Percentiles rank a stretch among this genome's conserved stretches.
phyloP scores from a whole-genome alignment of 1,140 invertebrate species.

The Musca domestica region DNA sequence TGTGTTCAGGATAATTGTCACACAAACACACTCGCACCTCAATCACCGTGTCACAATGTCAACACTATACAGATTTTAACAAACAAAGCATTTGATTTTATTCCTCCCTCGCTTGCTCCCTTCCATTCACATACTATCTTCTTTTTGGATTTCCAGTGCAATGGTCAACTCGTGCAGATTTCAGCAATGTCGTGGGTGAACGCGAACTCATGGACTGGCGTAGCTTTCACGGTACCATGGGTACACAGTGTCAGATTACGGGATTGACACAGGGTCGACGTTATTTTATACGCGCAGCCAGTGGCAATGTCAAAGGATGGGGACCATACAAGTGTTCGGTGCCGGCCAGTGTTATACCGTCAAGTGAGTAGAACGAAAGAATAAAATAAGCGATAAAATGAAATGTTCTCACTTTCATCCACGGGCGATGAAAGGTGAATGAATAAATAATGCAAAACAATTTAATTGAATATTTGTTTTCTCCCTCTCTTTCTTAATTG shows the following conservation, averaged over 20 bases:
- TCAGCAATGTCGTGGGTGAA: slow-evolving; percentile 73
- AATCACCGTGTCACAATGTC: not conserved
- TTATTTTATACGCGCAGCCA: slow-evolving; percentile 83
- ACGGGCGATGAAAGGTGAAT: not conserved
- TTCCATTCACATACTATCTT: not conserved
- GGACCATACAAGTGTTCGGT: slow-evolving; percentile 72
- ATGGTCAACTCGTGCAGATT: slow-evolving; percentile 84
- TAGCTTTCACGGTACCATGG: slow-evolving; percentile 59
- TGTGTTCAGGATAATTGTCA: not conserved
- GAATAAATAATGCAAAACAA: too few relatives aligned
- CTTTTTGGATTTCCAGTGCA: slow-evolving; percentile 62
- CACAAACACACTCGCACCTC: too few relatives aligned
- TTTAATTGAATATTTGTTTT: not conserved
- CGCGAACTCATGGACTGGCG: slow-evolving; percentile 71
- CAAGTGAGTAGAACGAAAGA: slow-evolving; percentile 72
- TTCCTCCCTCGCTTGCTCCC: not conserved
- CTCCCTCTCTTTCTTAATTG: not conserved
- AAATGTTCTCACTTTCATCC: not conserved
- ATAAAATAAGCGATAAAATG: too few relatives aligned
- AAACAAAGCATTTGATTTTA: not conserved
- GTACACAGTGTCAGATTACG: slow-evolving; percentile 65
- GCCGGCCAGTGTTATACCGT: slow-evolving; percentile 81
- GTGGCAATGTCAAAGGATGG: slow-evolving; percentile 89
- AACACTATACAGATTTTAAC: not conserved
- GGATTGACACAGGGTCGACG: slow-evolving; percentile 76